Base-by-base conservation (phyloP, 2,888 invertebrate genomes). In the Belgica antarctica region DNA sequence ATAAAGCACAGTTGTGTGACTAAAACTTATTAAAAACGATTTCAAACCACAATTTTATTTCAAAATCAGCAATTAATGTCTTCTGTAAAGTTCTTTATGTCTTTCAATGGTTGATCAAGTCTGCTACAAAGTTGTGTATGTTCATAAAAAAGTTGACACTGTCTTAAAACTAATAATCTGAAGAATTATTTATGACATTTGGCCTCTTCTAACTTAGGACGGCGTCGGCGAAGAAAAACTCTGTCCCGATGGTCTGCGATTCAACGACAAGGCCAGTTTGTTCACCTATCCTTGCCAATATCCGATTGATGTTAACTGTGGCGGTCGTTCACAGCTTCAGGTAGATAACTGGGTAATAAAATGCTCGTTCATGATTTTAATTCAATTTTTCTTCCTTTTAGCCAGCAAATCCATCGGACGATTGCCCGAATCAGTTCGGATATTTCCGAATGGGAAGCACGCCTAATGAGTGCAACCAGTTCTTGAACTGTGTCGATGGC, bases 351-450 rank as follows among this genome's bases (percentile, higher is more conserved):
- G 24, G 2, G 17, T 46, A 62, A 34, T 59, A 63, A 62, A n/a
- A 34, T 25, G 25, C 12, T 31, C 47, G 15, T 15, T n/a, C 47
- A 36, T 61, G 71, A 31, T 31, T 36, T 62, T 28, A 62, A 61
- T 68, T 59, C 24, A 27, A 47, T 66, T 46, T 22, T 1, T 47
- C 47, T 46, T n/a, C n/a, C n/a, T 47, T 24, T 1, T 17, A 68
- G 76, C 84, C 87, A 1, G 78, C 89, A 0, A 85, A 87, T 73
- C 83, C 92, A 0, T 90, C 90, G 0, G 87, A 87, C 0, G 87
- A 88, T 7, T 93, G 93, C 73, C 91, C 92, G 0, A 89, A 91
- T 77, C 91, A 90, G 77, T 93, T 87, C 75, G 93, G 92, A 0
- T 89, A 90, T 78, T 93, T 86, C 81, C 85, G 86, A 73, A 79